These are phyloP conservation scores for Chamaetylas fuelleborni DNA, from an alignment of 2,113 vertebrate species.

Conservation along the genomic window DNA sequence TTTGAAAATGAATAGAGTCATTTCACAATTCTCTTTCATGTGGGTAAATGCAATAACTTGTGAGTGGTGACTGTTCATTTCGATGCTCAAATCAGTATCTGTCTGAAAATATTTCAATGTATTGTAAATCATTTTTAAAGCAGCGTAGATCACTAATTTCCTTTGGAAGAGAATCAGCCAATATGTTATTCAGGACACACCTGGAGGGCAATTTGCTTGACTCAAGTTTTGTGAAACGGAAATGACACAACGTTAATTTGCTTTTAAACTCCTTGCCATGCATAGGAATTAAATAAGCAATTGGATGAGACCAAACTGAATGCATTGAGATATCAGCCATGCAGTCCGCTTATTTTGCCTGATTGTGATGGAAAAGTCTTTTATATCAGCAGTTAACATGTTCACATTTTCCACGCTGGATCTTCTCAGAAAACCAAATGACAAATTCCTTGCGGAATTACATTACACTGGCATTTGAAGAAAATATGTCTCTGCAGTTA, in stretches of 20 bases:
- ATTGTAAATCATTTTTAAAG: constrained; percentile 5
- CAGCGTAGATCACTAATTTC: constrained; percentile 5
- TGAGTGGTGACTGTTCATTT: background rate
- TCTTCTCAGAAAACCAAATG: background rate
- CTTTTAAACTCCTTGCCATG: constrained; percentile 47
- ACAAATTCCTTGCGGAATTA: background rate
- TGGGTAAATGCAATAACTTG: background rate
- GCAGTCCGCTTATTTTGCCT: background rate
- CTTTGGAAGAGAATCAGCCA: background rate
- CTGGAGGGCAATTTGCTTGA: constrained; percentile 48
- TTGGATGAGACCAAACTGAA: constrained; percentile 42
- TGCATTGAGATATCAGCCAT: constrained; percentile 33
- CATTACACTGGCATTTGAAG: background rate
- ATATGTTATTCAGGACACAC: constrained; percentile 25
- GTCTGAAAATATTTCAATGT: background rate
- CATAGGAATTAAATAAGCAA: constrained; percentile 45
- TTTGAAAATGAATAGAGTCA: background rate
- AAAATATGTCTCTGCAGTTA: background rate
- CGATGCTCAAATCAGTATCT: background rate
- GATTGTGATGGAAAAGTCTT: background rate
- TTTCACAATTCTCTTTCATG: background rate
- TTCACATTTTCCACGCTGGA: background rate
- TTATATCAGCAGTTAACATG: background rate
- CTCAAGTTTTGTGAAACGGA: constrained; percentile 43
- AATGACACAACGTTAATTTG: constrained; percentile 55